Base-by-base conservation (phyloP, 2,113 vertebrate genomes). In the Alligator mississippiensis region DNA sequence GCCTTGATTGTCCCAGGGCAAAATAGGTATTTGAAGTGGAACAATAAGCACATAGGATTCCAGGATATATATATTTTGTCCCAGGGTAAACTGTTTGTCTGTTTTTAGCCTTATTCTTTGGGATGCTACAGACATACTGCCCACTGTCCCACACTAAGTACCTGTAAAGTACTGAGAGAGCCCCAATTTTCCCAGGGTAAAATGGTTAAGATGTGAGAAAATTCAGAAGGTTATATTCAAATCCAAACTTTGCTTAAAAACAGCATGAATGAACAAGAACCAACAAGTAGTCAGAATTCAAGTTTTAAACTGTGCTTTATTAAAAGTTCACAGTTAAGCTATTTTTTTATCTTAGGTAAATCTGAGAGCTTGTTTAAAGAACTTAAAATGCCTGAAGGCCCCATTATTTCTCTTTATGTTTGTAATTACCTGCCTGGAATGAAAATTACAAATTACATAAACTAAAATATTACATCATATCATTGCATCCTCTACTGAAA, bases 211-310 rank as follows among this genome's bases (percentile, higher is more conserved):
- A 47, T 47, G 38, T 47, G 38, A 47, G 38, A 47, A 47, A 47
- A 47, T 47, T 47, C 38, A 91, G 93, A 90, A 92, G 88, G 83
- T 16, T 79, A 70, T 88, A 89, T 96, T 81, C 47, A 57, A 74
- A 90, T 68, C 28, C 55, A 55, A 64, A 84, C 22, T 90, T 79
- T 95, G 66, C 94, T 24, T 85, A 72, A 77, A 94, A 85, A 74
- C 4, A 89, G 2, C 77, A 11, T 60, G 54, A 91, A 66, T 91
- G 54, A 90, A 87, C 30, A 90, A 72, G 78, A 92, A 60, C n/a
- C 89, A 94, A 54, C 5, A 89, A 88, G 28, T 47, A 47, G 38
- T 83, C 27, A 84, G 60, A 94, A 88, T 85, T 88, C 38, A 14
- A 77, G 2, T 28, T 93, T 92, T 80, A 21, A 30, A 15, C 87